Percentiles rank a stretch among this genome's conserved stretches.
Conservation (phyloP, 2,888 invertebrate species). For the Drosophila meridionalis region DNA sequence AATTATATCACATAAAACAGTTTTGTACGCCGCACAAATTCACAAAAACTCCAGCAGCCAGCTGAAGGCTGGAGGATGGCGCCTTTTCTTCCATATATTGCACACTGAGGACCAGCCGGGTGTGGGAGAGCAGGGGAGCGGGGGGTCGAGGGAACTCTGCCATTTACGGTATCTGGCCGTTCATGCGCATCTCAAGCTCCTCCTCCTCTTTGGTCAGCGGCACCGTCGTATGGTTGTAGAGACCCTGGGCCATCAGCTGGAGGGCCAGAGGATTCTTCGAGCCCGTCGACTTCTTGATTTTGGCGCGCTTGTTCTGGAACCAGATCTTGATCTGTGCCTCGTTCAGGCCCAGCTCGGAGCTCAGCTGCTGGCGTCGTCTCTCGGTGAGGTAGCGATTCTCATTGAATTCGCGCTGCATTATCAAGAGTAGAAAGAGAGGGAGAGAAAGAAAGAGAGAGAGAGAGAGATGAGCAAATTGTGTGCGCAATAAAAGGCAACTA, state of each 20-base stretch:
- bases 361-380: conserved; percentile 94
- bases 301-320: conserved; percentile 98
- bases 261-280: conserved; percentile 94
- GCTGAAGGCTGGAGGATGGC: conserved; percentile 8
- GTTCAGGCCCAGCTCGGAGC: conserved; percentile 95
- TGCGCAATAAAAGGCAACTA: conserved; percentile 36
- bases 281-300: conserved; percentile 96
- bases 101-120: conserved; percentile 63
- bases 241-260: conserved; percentile 96
- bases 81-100: conserved; percentile 59
- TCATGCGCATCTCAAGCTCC: conserved; percentile 87
- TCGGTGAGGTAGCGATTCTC: conserved; percentile 97
- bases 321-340: conserved; percentile 99
- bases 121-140: background rate
- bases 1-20: conserved; percentile 82
- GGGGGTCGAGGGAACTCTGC: background rate
- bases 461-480: conserved; percentile 21
- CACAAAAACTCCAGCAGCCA: conserved; percentile 12
- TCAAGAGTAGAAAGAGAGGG: conserved; percentile 15
- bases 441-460: conserved; percentile 15
- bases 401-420: conserved; percentile 92
- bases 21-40: conserved; percentile 65
- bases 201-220: conserved; percentile 91
- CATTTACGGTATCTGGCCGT: conserved; percentile 84
- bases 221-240: conserved; percentile 95